These are phyloP conservation scores for Agelastica alni DNA, from an alignment of 2,888 invertebrate species.

Conservation along the genomic window DNA sequence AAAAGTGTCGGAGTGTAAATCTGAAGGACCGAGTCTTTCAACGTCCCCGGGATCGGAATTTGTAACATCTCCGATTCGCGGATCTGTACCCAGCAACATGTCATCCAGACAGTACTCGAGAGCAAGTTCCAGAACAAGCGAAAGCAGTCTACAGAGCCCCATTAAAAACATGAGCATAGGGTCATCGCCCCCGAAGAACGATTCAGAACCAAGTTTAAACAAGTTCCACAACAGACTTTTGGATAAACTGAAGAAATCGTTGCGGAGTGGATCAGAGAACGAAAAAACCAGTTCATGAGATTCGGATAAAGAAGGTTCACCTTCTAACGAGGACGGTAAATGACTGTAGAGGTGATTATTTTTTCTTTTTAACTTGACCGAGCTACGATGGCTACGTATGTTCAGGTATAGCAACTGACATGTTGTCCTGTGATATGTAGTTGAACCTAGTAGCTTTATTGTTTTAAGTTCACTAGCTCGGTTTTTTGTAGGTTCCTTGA, in stretches of 20 bases:
- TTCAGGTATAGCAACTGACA: slow-evolving; percentile 46
- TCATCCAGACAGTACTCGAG: slow-evolving; percentile 63
- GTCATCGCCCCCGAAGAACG: slow-evolving; percentile 67
- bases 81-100: slow-evolving; percentile 67
- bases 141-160: slow-evolving; percentile 67
- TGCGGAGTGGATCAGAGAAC: slow-evolving; percentile 58
- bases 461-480: slow-evolving; percentile 35
- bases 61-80: slow-evolving; percentile 59
- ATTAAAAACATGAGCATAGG: slow-evolving; percentile 64
- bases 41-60: slow-evolving; percentile 68
- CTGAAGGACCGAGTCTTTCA: slow-evolving; percentile 73
- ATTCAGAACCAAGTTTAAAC: slow-evolving; percentile 67
- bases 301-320: slow-evolving; percentile 34
- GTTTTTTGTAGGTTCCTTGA: slow-evolving; percentile 14
- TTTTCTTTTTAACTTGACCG: slow-evolving; percentile 40
- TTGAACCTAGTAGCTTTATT: slow-evolving; percentile 27
- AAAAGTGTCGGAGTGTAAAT: slow-evolving; percentile 76
- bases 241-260: slow-evolving; percentile 75
- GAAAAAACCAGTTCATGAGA: slow-evolving; percentile 62
- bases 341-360: slow-evolving; percentile 32
- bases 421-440: slow-evolving; percentile 49
- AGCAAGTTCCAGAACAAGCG: slow-evolving; percentile 65
- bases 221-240: slow-evolving; percentile 81
- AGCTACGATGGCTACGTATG: slow-evolving; percentile 40
- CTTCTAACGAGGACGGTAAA: slow-evolving; percentile 38